phyloP scores from a whole-genome alignment of 1,140 invertebrate species.

The Hyles vespertilio region DNA sequence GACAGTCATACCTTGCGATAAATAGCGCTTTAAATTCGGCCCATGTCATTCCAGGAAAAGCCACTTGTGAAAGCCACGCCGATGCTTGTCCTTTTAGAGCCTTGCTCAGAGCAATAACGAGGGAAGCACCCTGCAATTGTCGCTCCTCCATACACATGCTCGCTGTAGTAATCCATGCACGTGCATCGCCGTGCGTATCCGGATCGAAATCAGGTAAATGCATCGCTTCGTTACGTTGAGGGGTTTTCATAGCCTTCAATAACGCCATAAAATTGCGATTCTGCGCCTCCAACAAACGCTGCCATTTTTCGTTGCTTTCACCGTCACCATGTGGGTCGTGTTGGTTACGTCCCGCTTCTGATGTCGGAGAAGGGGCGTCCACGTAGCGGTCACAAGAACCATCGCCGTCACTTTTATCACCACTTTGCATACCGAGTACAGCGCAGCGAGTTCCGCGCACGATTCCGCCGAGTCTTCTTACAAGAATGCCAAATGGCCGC shows the following conservation, averaged over 20 bases:
- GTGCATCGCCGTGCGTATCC: conserved; percentile 9
- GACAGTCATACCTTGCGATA: conserved; percentile 14
- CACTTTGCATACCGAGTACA: no score
- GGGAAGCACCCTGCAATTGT: conserved; percentile 7
- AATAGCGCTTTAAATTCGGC: conserved; percentile 13
- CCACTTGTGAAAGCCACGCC: conserved; percentile 18
- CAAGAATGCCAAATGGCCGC: no score
- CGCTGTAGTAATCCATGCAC: conserved; percentile 14
- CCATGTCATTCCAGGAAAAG: conserved; percentile 24
- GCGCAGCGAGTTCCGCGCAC: no score
- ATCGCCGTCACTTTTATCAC: no score
- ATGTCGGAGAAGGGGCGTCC: no score
- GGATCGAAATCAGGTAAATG: conserved; percentile 20
- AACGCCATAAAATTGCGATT: conserved; percentile 11
- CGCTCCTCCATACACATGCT: conserved; percentile 20
- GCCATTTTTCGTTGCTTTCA: conserved; percentile 5
- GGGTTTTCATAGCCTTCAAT: conserved; percentile 6
- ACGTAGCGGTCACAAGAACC: no score
- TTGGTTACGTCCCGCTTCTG: no score
- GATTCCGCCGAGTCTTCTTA: no score
- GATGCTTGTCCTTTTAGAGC: conserved; percentile 24
- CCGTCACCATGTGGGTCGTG: no score
- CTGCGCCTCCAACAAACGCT: conserved; percentile 14
- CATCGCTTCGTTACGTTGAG: not conserved
- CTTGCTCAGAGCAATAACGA: conserved; percentile 20